Conservation (phyloP, 2,113 vertebrate genomes). For the Calidris pugnax region DNA sequence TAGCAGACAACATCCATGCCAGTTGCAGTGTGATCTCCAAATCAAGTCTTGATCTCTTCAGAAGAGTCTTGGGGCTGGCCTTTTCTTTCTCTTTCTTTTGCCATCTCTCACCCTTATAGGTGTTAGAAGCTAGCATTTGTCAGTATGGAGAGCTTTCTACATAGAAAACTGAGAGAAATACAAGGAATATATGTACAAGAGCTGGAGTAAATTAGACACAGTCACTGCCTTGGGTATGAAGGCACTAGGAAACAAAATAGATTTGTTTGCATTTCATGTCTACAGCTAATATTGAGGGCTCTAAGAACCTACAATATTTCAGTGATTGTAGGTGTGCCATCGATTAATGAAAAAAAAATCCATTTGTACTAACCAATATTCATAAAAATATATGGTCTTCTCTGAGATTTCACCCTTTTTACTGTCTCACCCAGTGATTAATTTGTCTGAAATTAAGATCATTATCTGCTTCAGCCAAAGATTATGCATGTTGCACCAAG, state of each 20-base stretch:
- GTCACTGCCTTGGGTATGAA: not conserved
- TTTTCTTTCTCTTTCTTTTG: not conserved
- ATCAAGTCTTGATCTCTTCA: not conserved
- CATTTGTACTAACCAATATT: not conserved
- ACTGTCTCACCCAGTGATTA: not conserved
- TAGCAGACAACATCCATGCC: not conserved
- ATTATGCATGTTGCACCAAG: not conserved
- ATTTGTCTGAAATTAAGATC: not conserved
- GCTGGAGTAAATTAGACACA: not conserved
- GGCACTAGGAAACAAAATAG: not conserved
- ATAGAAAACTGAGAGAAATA: not conserved
- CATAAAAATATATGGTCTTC: not conserved
- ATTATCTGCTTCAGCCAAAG: not conserved
- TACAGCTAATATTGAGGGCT: not conserved
- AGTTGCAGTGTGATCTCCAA: not conserved
- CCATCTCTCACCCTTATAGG: not conserved
- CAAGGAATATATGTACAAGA: not conserved
- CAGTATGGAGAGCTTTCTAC: not conserved
- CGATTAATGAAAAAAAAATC: not conserved
- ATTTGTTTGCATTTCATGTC: not conserved
- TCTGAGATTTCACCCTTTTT: not conserved
- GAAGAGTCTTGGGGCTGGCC: not conserved
- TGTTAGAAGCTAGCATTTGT: not conserved
- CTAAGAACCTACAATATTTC: not conserved
- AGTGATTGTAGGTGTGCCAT: not conserved